Evolutionary conservation across 2,797 vertebrate genomes (phyloP), one percentile per base, ranked within the genome.

Genomic region (Fistularia commersonii): DNA sequence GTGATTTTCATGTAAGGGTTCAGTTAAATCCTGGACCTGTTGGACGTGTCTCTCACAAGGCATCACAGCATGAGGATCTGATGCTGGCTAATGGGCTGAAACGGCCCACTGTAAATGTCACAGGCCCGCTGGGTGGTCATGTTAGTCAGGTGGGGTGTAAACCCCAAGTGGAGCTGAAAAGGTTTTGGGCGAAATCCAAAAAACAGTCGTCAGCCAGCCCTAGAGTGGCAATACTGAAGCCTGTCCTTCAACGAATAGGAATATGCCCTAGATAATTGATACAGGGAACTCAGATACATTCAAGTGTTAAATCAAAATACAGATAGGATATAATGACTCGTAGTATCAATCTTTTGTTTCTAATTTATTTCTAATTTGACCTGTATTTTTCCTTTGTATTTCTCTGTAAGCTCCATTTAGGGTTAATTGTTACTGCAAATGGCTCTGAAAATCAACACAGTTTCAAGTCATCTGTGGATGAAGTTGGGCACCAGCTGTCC

Each of bases 41-140:
- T 63, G 69, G 72, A 67, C 62, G 37, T 71, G 66, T 55, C 45
- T 58, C 67, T 85, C 79, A 77, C 68, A 59, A 79, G 80, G 76
- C 74, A 51, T 66, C 35, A 41, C 57, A 39, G 75, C 61, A 13
- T 50, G 63, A 57, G 54, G 64, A 61, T 61, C 69, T 77, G 65
- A 74, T 68, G 69, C 67, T 1, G 48, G 61, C 66, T 79, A 82
- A 79, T 76, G 72, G 70, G 55, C 74, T 81, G 75, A 79, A 84
- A 63, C 74, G 43, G 63, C 74, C 80, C 56, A 63, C 69, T 84
- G 75, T 77, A 70, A 75, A 67, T 54, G 75, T 64, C 52, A 15
- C 42, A 3, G 53, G 54, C 69, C 63, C 46, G 52, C 77, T 80
- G 77, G 81, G 85, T 85, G 80, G 83, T 78, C 83, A 48, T 73